A percentile compares a stretch with the other conserved stretches of the same genome.
These are phyloP conservation scores for Achatina immaculata DNA, from an alignment of 1,140 invertebrate species.

Conservation along the genomic window DNA sequence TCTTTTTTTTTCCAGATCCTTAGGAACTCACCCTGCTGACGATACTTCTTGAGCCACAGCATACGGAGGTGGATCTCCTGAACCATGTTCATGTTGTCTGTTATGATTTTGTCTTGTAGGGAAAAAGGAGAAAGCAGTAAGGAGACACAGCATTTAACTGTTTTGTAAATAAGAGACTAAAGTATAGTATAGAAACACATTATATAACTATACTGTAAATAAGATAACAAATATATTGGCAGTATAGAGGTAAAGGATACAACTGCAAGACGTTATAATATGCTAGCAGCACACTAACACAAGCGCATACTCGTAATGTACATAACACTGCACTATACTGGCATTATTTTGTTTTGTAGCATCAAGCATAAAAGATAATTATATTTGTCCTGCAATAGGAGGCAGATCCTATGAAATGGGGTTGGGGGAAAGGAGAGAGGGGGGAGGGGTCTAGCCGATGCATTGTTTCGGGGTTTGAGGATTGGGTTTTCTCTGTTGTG, in stretches of 20 bases:
- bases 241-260: not conserved
- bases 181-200: not conserved
- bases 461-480: no score
- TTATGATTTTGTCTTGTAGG: not conserved
- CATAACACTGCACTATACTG: no score
- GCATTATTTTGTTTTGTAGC: no score
- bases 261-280: not conserved
- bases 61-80: not conserved
- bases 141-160: not conserved
- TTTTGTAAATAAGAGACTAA: not conserved
- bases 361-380: no score
- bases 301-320: no score
- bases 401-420: no score
- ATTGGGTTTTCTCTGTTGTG: no score
- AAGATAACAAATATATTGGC: not conserved
- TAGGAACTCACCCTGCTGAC: not conserved
- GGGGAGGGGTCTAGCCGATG: no score
- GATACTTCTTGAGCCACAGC: not conserved
- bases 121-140: not conserved
- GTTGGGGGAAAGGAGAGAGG: no score
- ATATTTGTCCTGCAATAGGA: no score
- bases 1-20: no score
- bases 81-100: not conserved
- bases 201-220: not conserved
- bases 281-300: no score